Evolutionary conservation across 2,113 vertebrate genomes (phyloP).

Genomic region (Amblyornis subalaris): DNA sequence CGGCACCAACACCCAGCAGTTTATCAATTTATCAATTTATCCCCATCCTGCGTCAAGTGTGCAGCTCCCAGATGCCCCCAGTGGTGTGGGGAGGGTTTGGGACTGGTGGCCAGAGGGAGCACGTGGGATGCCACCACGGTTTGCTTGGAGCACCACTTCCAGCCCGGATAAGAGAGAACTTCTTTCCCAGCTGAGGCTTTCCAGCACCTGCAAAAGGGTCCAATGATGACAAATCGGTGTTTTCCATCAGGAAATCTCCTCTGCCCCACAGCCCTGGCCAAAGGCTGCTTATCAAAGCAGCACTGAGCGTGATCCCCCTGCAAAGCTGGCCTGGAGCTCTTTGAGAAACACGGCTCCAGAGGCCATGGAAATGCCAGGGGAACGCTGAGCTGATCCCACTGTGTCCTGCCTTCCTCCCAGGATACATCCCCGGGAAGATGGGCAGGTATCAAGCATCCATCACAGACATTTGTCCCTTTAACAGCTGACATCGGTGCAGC

Average conservation of each 20-base stretch:
- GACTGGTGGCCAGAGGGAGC: neutral
- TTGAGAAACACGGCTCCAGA: neutral
- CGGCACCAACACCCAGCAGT: fast-evolving
- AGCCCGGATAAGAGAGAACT: neutral
- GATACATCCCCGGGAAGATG: neutral
- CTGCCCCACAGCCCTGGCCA: neutral
- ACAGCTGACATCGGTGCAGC: neutral
- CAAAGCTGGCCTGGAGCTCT: neutral
- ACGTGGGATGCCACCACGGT: fast-evolving
- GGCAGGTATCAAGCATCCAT: slow-evolving; percentile 32
- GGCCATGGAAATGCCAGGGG: neutral
- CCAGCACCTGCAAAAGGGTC: neutral
- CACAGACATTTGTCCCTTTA: neutral
- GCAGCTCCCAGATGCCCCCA: neutral
- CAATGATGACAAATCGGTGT: neutral
- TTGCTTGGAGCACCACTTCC: neutral
- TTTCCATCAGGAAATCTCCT: neutral
- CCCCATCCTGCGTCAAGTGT: too few species aligned
- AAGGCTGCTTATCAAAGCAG: neutral
- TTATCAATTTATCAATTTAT: neutral
- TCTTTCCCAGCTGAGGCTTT: neutral
- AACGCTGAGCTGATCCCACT: neutral
- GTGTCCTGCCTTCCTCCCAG: neutral
- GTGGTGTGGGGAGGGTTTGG: neutral
- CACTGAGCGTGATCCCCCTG: neutral